Base-by-base conservation (phyloP, 1,140 invertebrate genomes). In the Paraescarpia echinospica region DNA sequence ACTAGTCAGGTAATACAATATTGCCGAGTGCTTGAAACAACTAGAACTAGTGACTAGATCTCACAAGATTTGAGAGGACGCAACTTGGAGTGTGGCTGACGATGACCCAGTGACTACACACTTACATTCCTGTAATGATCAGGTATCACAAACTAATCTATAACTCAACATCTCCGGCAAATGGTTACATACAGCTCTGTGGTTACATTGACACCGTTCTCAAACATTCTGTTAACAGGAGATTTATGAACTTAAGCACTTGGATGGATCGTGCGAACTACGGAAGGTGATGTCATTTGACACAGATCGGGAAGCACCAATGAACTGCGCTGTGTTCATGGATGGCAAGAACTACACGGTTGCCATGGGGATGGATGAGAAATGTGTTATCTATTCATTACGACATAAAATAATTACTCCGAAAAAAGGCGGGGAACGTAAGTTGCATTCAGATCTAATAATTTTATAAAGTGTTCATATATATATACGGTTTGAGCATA, bases 301-400 rank as follows among this genome's bases (percentile, higher is more conserved):
- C 95, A 99, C 98, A 27, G 98, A 98, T 5, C 97, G 97, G 1
- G 98, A 97, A 95, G 98, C 98, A 89, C 98, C 99, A 0, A 99
- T 99, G 98, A 99, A 99, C 94, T 98, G 98, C 95, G 97, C 97
- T 14, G 94, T 96, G 33, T 94, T 95, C 92, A 97, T 97, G 94
- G 97, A 97, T 96, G 97, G 96, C 0, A 97, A 97, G 94, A 97
- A 97, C 94, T 97, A 97, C 14, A 98, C 97, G 95, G 95, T 99
- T n/a, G 98, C 98, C 34, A 98, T 98, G 88, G 98, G 98, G 1
- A 98, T 98, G 96, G 98, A 99, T 96, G 98, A 98, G 92, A 98
- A 98, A 94, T 99, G 98, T 96, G 98, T 98, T 94, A 96, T 99
- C 93, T 99, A 99, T 95, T 97, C 97, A 95, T 97, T 99, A 0